A percentile compares a stretch with the other conserved stretches of the same genome.
Conservation (phyloP, 2,797 vertebrate genomes). For the Heteromormyrus szaboi region DNA sequence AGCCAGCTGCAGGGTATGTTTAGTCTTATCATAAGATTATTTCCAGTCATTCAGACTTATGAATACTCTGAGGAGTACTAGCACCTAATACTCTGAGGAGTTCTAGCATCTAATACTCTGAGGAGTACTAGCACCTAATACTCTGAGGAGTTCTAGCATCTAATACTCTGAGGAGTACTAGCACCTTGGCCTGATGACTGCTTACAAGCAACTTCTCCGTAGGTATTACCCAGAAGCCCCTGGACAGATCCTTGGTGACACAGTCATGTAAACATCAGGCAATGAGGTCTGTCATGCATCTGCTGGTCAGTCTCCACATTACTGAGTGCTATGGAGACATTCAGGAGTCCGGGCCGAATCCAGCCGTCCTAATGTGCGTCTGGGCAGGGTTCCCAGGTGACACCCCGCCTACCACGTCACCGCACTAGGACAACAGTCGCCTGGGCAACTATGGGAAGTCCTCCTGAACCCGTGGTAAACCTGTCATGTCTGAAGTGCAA, state of each 20-base stretch:
- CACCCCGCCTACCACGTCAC: neutral
- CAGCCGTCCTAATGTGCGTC: neutral
- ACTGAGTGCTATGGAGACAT: neutral
- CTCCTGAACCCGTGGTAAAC: neutral
- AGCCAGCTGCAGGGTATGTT: neutral
- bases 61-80: neutral
- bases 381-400: neutral
- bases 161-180: neutral
- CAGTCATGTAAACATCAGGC: neutral
- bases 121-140: neutral
- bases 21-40: neutral
- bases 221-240: neutral
- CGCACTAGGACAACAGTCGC: neutral
- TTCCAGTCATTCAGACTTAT: neutral
- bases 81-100: neutral
- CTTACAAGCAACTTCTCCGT: neutral
- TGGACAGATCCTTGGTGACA: neutral
- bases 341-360: neutral
- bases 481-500: neutral
- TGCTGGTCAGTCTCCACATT: neutral
- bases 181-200: neutral
- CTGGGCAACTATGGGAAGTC: neutral
- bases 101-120: neutral
- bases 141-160: neutral
- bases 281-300: neutral